Conservation (phyloP, 2,113 vertebrate species). For the Prochilodus magdalenae region DNA sequence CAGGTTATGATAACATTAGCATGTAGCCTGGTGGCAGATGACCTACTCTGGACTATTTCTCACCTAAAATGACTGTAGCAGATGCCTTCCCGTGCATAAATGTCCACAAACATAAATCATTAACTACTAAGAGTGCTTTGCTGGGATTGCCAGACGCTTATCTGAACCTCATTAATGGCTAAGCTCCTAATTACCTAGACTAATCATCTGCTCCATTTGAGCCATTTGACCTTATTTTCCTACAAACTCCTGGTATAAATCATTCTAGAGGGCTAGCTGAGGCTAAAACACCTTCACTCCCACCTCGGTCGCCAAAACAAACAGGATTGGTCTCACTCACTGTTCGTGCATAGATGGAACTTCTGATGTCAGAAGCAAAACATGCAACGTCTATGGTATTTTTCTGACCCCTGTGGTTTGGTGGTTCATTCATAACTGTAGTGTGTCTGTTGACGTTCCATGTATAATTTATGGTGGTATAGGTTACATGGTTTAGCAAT, state of each 20-base stretch:
- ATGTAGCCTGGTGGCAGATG: constrained; percentile 14
- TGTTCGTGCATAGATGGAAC: constrained; percentile 21
- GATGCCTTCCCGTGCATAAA: constrained; percentile 21
- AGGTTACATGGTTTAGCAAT: not conserved
- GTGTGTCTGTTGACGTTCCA: constrained; percentile 35
- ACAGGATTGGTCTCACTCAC: constrained; percentile 41
- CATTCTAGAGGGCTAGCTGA: not conserved
- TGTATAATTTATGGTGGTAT: constrained; percentile 2
- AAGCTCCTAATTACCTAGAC: constrained; percentile 49
- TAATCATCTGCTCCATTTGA: constrained; percentile 50
- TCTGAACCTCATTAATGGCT: constrained; percentile 34
- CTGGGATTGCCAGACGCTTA: constrained; percentile 31
- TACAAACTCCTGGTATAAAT: constrained; percentile 32
- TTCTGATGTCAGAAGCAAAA: constrained; percentile 39
- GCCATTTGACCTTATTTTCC: constrained; percentile 29
- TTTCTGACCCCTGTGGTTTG: constrained; percentile 2
- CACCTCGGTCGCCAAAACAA: constrained; percentile 52
- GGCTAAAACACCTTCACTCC: constrained; percentile 6
- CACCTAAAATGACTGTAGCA: constrained; percentile 6
- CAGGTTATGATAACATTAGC: not conserved
- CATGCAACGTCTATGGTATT: not conserved
- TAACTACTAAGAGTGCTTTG: constrained; percentile 14
- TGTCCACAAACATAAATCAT: constrained; percentile 28
- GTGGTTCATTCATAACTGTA: constrained; percentile 13
- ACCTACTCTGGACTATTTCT: not conserved